Evolutionary conservation across 2,888 invertebrate species (phyloP).

Genomic region (Chelonus formosanus): DNA sequence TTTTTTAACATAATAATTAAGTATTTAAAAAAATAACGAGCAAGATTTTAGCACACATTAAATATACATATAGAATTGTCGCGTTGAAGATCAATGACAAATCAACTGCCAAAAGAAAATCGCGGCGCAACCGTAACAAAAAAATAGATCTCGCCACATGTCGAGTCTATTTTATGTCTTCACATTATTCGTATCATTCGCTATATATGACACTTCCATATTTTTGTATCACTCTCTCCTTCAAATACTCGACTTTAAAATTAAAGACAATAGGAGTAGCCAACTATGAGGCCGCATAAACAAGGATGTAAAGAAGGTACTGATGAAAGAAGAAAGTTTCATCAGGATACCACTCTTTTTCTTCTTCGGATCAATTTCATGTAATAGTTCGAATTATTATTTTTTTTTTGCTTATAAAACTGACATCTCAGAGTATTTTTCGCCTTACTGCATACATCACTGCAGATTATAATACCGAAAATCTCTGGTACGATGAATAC

Average conservation of each 20-base stretch:
- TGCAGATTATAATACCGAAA: constrained; percentile 29
- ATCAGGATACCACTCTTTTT: not conserved
- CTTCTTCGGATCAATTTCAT: not conserved
- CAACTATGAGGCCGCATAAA: constrained; percentile 7
- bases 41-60: constrained; percentile 25
- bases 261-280: not conserved
- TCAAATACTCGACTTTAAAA: not conserved
- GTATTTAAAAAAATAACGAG: constrained; percentile 29
- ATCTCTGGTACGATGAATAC: constrained; percentile 30
- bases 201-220: not conserved
- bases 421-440: not conserved
- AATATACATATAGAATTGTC: constrained; percentile 14
- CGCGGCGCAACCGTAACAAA: not conserved
- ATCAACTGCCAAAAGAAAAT: not conserved
- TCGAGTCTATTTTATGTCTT: not conserved
- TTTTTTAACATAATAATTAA: constrained; percentile 7
- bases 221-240: not conserved
- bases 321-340: not conserved
- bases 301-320: not conserved
- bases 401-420: too few species aligned
- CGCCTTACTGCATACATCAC: constrained; percentile 10
- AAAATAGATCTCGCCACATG: not conserved
- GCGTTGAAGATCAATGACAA: constrained; percentile 9
- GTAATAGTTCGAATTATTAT: too few species aligned
- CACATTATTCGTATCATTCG: not conserved